Percentiles rank a stretch among this genome's conserved stretches.
These are phyloP conservation scores for Oenanthe oenanthe DNA, from an alignment of 2,113 vertebrate species.

Conservation along the genomic window DNA sequence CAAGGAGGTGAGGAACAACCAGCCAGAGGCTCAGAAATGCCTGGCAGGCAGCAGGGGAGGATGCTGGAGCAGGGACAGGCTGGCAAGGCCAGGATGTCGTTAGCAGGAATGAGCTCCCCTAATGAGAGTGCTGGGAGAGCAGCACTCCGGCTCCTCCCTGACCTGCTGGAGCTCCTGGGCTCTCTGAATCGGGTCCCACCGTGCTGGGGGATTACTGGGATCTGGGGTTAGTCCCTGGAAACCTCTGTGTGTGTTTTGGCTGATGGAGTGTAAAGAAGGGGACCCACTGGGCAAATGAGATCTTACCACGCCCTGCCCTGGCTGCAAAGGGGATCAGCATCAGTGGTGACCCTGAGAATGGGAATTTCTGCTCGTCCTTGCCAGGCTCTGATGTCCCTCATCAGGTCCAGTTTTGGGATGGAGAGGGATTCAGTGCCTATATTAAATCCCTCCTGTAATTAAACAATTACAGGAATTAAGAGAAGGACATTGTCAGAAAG, in stretches of 20 bases:
- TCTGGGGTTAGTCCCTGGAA: background rate
- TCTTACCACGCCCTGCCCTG: background rate
- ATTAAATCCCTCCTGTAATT: background rate
- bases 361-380: background rate
- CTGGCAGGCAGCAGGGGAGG: background rate
- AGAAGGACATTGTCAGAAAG: background rate
- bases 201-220: background rate
- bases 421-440: background rate
- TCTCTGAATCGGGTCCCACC: background rate
- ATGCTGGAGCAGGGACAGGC: background rate
- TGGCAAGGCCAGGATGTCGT: background rate
- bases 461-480: background rate
- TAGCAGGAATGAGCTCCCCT: background rate
- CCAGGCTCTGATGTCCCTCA: fast-evolving
- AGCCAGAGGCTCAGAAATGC: background rate
- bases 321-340: background rate
- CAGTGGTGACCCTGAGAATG: background rate
- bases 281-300: background rate
- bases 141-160: background rate
- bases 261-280: background rate
- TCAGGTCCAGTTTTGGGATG: background rate
- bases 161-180: background rate
- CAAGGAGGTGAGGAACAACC: background rate
- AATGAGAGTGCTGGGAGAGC: background rate
- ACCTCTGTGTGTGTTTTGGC: background rate